Conservation (phyloP, 1,140 invertebrate species). For the Trachymyrmex cornetzi region DNA sequence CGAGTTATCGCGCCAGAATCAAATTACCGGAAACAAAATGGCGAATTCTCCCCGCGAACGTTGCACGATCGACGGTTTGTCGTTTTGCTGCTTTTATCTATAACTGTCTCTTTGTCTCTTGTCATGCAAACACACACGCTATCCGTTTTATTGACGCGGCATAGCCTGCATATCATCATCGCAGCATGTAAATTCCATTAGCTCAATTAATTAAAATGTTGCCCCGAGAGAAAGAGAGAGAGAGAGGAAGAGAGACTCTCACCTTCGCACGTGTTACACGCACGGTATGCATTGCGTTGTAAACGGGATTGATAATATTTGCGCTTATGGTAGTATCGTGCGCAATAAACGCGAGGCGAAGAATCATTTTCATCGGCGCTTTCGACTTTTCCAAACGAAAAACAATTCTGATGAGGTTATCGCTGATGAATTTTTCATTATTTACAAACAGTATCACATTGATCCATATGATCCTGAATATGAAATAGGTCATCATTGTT, state of each 20-base stretch:
- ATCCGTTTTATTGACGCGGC: conserved; percentile 44
- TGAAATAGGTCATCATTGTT: neutral
- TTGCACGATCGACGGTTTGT: conserved; percentile 42
- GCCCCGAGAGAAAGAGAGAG: conserved; percentile 15
- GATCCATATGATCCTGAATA: neutral
- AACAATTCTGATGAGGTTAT: conserved; percentile 6
- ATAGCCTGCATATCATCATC: conserved; percentile 67
- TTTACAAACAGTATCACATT: neutral
- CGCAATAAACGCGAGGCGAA: neutral
- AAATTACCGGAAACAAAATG: neutral
- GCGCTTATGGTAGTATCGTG: neutral
- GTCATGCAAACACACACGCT: conserved; percentile 49
- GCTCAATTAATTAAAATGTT: conserved; percentile 70
- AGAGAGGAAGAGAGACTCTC: neutral
- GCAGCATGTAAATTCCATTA: conserved; percentile 73
- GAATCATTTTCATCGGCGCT: neutral
- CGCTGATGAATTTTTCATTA: conserved; percentile 12
- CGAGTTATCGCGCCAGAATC: neutral
- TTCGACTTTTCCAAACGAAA: neutral
- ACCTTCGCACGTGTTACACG: conserved; percentile 14
- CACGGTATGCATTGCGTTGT: neutral
- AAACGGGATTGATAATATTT: neutral
- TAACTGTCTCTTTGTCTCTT: conserved; percentile 45
- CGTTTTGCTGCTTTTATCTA: conserved; percentile 30
- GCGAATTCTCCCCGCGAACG: conserved; percentile 2